These are phyloP conservation scores for Lycocorax pyrrhopterus DNA, from an alignment of 2,113 vertebrate species.

Conservation along the genomic window DNA sequence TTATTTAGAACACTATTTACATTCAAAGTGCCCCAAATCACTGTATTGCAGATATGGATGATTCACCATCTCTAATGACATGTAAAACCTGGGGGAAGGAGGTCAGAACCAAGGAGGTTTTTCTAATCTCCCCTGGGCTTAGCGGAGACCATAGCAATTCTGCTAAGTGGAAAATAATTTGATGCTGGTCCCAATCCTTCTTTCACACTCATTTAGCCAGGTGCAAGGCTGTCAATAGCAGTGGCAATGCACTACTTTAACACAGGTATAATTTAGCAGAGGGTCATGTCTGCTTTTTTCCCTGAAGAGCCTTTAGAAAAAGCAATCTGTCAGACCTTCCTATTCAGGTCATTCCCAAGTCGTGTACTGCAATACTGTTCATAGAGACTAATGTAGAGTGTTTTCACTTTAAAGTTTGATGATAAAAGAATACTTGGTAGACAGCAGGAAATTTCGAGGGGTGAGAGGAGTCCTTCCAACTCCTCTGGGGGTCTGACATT, in stretches of 20 bases:
- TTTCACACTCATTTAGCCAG: neutral
- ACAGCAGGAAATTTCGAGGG: neutral
- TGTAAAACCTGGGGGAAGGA: neutral
- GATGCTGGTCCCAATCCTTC: neutral
- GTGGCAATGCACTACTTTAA: neutral
- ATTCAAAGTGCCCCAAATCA: neutral
- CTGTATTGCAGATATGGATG: neutral
- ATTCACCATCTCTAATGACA: neutral
- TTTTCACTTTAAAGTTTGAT: constrained; percentile 3
- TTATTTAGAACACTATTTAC: neutral
- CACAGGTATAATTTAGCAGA: neutral
- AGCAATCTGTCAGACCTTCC: constrained; percentile 12
- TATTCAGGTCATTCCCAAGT: constrained; percentile 12
- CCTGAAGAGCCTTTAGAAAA: constrained; percentile 7
- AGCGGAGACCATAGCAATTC: neutral
- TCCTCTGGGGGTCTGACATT: constrained; percentile 1
- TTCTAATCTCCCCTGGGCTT: neutral
- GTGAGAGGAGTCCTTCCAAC: neutral
- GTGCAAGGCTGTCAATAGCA: neutral
- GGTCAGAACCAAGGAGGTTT: neutral
- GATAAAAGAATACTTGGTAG: neutral
- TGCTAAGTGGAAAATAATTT: neutral
- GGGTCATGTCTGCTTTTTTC: neutral
- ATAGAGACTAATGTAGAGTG: neutral
- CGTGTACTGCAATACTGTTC: neutral